Conservation (phyloP, 2,113 vertebrate species). For the Globicephala melas region DNA sequence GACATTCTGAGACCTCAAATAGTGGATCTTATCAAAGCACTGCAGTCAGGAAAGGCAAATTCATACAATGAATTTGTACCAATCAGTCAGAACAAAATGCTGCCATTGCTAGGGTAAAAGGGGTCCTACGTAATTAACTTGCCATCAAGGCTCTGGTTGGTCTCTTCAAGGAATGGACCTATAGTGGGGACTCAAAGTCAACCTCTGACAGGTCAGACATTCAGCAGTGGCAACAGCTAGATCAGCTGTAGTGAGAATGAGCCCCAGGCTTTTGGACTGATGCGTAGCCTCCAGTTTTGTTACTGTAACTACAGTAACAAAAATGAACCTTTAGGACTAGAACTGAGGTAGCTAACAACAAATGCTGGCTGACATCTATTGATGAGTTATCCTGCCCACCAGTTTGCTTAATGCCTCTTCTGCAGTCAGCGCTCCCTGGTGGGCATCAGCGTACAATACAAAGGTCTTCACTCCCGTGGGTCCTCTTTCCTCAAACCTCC, state of each 20-base stretch:
- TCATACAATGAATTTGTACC: not conserved
- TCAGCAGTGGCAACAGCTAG: not conserved
- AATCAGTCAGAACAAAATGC: not conserved
- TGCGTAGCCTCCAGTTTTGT: not conserved
- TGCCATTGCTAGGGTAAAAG: not conserved
- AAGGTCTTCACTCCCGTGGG: too few relatives aligned
- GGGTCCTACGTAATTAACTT: not conserved
- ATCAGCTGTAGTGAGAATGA: not conserved
- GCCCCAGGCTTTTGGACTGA: not conserved
- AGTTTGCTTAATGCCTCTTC: not conserved
- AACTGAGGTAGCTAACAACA: not conserved
- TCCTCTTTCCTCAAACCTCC: not conserved
- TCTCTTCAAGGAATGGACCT: not conserved
- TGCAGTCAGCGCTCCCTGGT: too few relatives aligned
- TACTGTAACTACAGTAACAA: not conserved
- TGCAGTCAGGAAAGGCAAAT: not conserved
- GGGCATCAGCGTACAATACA: not conserved
- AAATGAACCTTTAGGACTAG: not conserved
- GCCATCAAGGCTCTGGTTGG: not conserved
- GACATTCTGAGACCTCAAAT: not conserved
- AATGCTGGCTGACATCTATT: not conserved
- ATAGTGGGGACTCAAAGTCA: fast-evolving
- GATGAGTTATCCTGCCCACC: not conserved
- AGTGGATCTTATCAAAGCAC: not conserved
- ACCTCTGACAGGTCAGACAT: not conserved